Evolutionary conservation across 1,140 invertebrate species (phyloP), one percentile per base, ranked within the genome.

Genomic region (Tetramorium simillimum): DNA sequence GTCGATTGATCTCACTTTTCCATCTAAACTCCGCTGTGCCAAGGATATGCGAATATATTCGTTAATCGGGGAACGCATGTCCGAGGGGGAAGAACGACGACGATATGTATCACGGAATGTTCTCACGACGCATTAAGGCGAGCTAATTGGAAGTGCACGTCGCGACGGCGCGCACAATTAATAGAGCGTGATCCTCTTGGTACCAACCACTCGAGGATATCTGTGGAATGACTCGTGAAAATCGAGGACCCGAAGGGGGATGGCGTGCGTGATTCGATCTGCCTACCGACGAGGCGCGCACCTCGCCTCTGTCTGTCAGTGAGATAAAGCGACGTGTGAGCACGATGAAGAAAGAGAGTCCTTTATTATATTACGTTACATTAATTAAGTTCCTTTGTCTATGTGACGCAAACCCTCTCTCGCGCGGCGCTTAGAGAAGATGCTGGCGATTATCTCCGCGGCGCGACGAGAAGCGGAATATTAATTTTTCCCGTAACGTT

Each of bases 121-220:
- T 93, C 92, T 93, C 92, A 92, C 92, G 91, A 63, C 63, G 86
- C 53, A 56, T 92, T 90, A 88, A 90, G 82, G 43, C 60, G 56
- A 81, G 78, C 85, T 93, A 93, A 93, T 93, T 92, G 89, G 92
- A 92, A 87, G 89, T 88, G 88, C 78, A 80, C 84, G 82, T 88
- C 84, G 90, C 91, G 88, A 92, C 91, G 89, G 91, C 89, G 80
- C 49, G 85, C 49, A 76, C 88, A 53, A 88, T 88, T 91, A 92
- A 92, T 92, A 89, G 85, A 89, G 70, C 88, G 67, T 65, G 80
- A 78, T 88, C 84, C n/a, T 88, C 33, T 40, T 14, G 12, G 16
- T 62, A 28, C 12, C 58, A 43, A 56, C 16, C 10, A 33, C 33
- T 33, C 16, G 40, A 53, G 28, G 62, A 46, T 80, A 58, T 28